Conservation (phyloP, 2,888 invertebrate genomes). For the Bugulina stolonifera region DNA sequence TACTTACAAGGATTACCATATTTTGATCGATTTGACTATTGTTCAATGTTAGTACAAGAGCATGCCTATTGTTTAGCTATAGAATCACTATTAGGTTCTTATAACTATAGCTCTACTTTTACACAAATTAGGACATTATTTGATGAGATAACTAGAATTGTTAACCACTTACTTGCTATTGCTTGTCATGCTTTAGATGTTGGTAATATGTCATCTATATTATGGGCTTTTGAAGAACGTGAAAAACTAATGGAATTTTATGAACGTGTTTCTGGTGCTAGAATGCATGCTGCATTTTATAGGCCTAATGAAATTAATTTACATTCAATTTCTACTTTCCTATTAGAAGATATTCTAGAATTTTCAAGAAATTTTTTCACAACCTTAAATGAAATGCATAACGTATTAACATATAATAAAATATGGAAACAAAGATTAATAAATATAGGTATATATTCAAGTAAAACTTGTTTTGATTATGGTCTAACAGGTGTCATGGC, state of each 20-base stretch:
- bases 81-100: constrained; percentile 12
- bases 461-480: background rate
- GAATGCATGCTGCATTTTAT: constrained; percentile 26
- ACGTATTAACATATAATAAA: constrained; percentile 18
- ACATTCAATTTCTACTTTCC: background rate
- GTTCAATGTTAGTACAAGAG: constrained; percentile 27
- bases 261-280: constrained; percentile 27
- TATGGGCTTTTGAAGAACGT: constrained; percentile 27
- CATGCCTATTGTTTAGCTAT: constrained; percentile 22
- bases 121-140: constrained; percentile 27
- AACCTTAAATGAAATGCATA: constrained; percentile 22
- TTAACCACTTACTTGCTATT: constrained; percentile 26
- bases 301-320: constrained; percentile 20
- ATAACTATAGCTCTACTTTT: too few relatives aligned
- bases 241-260: constrained; percentile 28
- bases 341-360: background rate
- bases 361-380: constrained; percentile 15
- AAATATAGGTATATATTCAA: constrained; percentile 24
- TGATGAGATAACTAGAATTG: constrained; percentile 27
- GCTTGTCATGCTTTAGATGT: constrained; percentile 27
- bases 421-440: constrained; percentile 25
- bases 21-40: constrained; percentile 28
- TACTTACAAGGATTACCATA: constrained; percentile 26
- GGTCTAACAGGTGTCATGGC: background rate
- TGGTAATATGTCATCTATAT: constrained; percentile 22